These are phyloP conservation scores for Sylvia borin DNA, from an alignment of 2,797 vertebrate species.

Conservation along the genomic window DNA sequence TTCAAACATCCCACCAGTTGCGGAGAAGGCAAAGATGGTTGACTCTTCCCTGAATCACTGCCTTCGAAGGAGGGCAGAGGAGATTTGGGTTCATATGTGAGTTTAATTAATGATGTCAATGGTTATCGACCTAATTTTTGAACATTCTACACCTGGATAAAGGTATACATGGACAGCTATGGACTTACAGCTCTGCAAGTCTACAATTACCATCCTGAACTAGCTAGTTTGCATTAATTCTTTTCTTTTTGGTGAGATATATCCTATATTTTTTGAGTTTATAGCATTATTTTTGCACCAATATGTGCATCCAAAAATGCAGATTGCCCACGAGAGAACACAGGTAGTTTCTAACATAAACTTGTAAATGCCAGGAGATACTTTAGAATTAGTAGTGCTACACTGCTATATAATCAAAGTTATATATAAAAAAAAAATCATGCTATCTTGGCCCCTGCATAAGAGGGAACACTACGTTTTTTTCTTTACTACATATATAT, in stretches of 20 bases:
- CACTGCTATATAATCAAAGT: neutral
- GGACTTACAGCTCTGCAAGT: neutral
- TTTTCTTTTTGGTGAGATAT: neutral
- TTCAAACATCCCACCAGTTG: neutral
- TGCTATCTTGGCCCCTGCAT: neutral
- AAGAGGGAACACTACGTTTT: neutral
- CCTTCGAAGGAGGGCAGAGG: neutral
- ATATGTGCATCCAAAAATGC: neutral
- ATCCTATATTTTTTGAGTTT: neutral
- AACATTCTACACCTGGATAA: neutral
- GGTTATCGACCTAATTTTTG: neutral
- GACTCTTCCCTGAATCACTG: neutral
- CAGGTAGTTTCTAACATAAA: neutral
- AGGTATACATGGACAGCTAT: neutral
- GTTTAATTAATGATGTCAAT: neutral
- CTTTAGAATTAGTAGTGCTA: neutral
- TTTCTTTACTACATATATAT: neutral
- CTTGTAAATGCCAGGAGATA: neutral
- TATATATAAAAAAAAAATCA: neutral
- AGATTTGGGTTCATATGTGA: neutral
- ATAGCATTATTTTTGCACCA: neutral
- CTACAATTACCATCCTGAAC: neutral
- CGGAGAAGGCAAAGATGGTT: conserved; percentile 5
- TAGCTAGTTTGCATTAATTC: neutral
- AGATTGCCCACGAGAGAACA: neutral